Conservation (phyloP, 2,888 invertebrate species). For the Pyrrhia umbra region DNA sequence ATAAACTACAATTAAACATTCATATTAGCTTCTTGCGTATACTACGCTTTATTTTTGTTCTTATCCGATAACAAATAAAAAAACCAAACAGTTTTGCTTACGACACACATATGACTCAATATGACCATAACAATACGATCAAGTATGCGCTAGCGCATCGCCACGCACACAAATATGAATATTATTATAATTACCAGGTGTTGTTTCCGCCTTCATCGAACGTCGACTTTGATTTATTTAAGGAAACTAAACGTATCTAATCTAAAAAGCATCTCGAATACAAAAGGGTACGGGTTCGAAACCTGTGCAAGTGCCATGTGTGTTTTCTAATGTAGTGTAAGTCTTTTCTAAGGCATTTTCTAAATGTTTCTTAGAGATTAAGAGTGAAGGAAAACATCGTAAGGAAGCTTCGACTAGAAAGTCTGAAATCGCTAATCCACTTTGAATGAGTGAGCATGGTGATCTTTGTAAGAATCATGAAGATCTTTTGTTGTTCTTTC, state of each 20-base stretch:
- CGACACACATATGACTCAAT: slow-evolving; percentile 30
- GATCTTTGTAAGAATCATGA: too few species aligned
- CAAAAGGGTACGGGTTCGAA: too few species aligned
- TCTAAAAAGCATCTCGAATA: too few species aligned
- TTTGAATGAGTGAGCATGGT: too few species aligned
- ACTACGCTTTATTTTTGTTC: neutral
- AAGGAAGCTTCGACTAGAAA: too few species aligned
- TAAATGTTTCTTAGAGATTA: too few species aligned
- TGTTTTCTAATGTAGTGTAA: too few species aligned
- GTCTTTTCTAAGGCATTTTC: too few species aligned
- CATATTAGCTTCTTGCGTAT: neutral
- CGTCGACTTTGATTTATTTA: slow-evolving; percentile 1
- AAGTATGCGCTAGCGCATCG: slow-evolving; percentile 29
- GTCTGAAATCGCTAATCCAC: too few species aligned
- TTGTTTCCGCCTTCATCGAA: slow-evolving; percentile 35
- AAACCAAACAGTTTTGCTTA: slow-evolving; percentile 10
- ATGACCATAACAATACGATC: slow-evolving; percentile 42
- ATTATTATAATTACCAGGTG: slow-evolving; percentile 51
- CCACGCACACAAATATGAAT: slow-evolving; percentile 45
- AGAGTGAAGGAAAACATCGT: too few species aligned
- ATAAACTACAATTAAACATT: neutral
- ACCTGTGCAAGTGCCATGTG: too few species aligned
- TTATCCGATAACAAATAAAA: neutral
- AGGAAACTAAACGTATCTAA: neutral
- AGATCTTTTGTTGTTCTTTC: too few species aligned